Conservation (phyloP, 2,113 vertebrate species). For the Tetrax tetrax region DNA sequence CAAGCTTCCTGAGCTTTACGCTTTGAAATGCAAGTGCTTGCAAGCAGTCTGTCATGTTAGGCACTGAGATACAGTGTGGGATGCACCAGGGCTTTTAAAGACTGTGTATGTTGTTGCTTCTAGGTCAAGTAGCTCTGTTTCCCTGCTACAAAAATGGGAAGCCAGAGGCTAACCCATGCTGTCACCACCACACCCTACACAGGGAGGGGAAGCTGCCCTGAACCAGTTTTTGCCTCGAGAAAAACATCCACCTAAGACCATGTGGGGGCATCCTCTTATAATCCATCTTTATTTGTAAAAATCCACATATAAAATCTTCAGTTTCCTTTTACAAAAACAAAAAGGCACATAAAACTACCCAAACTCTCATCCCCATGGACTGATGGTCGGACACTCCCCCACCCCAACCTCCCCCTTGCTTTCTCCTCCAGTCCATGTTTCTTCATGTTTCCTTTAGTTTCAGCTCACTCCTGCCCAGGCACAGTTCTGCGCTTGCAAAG, state of each 20-base stretch:
- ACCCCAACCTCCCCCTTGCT: conserved; percentile 20
- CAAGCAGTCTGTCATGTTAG: background rate
- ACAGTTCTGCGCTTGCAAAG: conserved; percentile 66
- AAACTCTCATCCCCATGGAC: conserved; percentile 53
- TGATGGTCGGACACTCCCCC: conserved; percentile 58
- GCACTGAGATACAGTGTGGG: background rate
- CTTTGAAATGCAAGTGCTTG: background rate
- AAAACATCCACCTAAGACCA: conserved; percentile 34
- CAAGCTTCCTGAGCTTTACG: background rate
- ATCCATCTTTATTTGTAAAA: conserved; percentile 88
- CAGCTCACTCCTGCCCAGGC: conserved; percentile 63
- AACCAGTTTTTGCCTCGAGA: background rate
- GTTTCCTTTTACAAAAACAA: conserved; percentile 79
- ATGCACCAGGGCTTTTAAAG: background rate
- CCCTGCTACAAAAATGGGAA: background rate
- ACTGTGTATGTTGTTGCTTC: background rate
- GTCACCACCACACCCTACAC: background rate
- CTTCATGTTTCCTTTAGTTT: conserved; percentile 66
- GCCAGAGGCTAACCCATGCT: background rate
- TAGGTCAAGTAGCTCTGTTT: background rate
- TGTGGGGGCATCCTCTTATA: conserved; percentile 68
- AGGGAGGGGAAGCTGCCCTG: background rate
- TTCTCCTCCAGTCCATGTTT: conserved; percentile 63
- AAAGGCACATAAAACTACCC: conserved; percentile 79
- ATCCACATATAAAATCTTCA: conserved; percentile 83